These are phyloP conservation scores for Adelphocoris suturalis DNA, from an alignment of 2,888 invertebrate genomes.

Conservation along the genomic window DNA sequence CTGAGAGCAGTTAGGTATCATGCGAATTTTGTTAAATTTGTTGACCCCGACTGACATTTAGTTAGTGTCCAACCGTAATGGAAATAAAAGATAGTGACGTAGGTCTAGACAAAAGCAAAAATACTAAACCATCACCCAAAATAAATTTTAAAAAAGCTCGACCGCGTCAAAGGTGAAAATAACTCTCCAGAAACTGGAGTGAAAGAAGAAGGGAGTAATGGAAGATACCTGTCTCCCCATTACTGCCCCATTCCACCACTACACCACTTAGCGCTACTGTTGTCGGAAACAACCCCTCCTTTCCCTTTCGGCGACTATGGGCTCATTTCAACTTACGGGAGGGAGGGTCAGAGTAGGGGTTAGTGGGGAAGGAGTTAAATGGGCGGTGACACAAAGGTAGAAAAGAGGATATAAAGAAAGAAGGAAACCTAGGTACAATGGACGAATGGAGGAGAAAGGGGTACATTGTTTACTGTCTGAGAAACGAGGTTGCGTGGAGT, in stretches of 20 bases:
- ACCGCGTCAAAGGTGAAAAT: background rate
- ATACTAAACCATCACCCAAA: too few relatives aligned
- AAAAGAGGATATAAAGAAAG: constrained; percentile 42
- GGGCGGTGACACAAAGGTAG: constrained; percentile 22
- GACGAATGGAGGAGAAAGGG: constrained; percentile 14
- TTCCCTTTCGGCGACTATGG: background rate
- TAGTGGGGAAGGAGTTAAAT: too few relatives aligned
- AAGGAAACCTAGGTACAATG: constrained; percentile 33
- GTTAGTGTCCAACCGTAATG: too few relatives aligned
- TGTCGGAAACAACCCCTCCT: constrained; percentile 14
- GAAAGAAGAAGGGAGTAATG: constrained; percentile 44
- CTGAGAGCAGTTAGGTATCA: too few relatives aligned
- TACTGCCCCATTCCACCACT: constrained; percentile 5
- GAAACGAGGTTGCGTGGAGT: constrained; percentile 48
- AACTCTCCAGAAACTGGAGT: background rate
- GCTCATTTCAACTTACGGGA: background rate
- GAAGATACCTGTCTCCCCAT: constrained; percentile 58
- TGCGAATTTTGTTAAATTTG: too few relatives aligned
- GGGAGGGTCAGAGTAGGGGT: background rate
- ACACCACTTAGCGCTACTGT: constrained; percentile 23
- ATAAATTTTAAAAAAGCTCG: background rate
- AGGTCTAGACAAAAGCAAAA: too few relatives aligned
- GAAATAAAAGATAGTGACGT: too few relatives aligned
- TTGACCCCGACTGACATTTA: too few relatives aligned
- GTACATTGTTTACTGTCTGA: constrained; percentile 58